Evolutionary conservation across 2,888 invertebrate genomes (phyloP), one percentile per base, ranked within the genome.

Genomic region (Abrostola tripartita): DNA sequence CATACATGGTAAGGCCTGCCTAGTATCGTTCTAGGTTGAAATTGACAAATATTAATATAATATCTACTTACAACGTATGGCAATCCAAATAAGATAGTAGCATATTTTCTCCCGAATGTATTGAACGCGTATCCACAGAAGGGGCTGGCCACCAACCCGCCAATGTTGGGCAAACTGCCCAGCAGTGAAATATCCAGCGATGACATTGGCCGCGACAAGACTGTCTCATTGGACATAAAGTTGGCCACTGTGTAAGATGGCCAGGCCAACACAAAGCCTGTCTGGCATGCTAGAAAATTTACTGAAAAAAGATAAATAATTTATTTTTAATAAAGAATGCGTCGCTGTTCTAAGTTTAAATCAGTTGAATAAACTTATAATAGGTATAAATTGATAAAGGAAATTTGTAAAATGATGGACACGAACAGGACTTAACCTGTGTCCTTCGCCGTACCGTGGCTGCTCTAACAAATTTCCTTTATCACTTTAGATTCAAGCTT

Each of bases 191-290:
- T 71, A n/a, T 94, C 83, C 9, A 87, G 60, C 0, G 88, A 74
- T 0, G 88, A 78, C 92, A 94, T 92, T 0, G 90, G 89, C 2
- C 76, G 64, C 0, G 86, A 82, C 10, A 94, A 79, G 0, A 91
- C 85, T 0, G 94, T 93, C 7, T 79, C 81, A 61, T 94, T 93
- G 1, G 93, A 91, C 5, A 64, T 73, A 68, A 93, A 93, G 53
- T 86, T 84, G 2, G 83, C 86, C n/a, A 89, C 78, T 0, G 92
- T 93, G 65, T 88, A 91, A 0, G 94, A 94, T 0, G 94, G 93
- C 94, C 94, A 94, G 0, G 93, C 90, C 64, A 85, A 84, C 4
- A 92, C 74, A 52, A 91, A 88, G 0, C 94, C 94, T 0, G 92
- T 91, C 10, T 92, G 84, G 9, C 83, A 76, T 11, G 88, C 88